phyloP scores from a whole-genome alignment of 2,797 vertebrate species.

The Anabas testudineus region DNA sequence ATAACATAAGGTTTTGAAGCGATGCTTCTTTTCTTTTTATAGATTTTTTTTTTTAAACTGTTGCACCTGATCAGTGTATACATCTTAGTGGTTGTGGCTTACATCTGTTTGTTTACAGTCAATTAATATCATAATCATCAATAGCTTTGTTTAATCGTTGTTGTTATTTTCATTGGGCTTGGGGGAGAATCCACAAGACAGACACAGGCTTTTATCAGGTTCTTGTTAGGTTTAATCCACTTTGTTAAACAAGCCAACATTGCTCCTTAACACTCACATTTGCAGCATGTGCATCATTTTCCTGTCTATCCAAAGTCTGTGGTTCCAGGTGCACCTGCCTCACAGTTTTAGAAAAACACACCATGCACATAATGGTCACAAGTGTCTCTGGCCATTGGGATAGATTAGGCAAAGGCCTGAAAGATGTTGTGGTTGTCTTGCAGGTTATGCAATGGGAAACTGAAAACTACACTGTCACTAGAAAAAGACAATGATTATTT shows the following conservation, averaged over 20 bases:
- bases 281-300: not conserved
- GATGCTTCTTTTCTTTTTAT: not conserved
- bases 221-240: not conserved
- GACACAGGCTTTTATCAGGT: not conserved
- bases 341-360: slow-evolving; percentile 35
- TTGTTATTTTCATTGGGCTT: not conserved
- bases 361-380: slow-evolving; percentile 7
- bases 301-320: slow-evolving; percentile 40
- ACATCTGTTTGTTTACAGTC: not conserved
- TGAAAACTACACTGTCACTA: too few species aligned
- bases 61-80: too few species aligned
- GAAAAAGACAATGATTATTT: not conserved
- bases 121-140: too few species aligned
- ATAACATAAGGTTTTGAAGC: not conserved
- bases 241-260: not conserved
- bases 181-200: not conserved
- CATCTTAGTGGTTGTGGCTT: not conserved
- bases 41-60: too few species aligned
- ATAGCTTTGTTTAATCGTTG: not conserved
- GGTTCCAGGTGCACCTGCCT: slow-evolving; percentile 38
- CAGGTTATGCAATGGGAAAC: too few species aligned
- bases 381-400: not conserved
- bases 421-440: not conserved
- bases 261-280: not conserved
- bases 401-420: slow-evolving; percentile 15